Conservation (phyloP, 1,140 invertebrate species). For the Phymastichus coffea region DNA sequence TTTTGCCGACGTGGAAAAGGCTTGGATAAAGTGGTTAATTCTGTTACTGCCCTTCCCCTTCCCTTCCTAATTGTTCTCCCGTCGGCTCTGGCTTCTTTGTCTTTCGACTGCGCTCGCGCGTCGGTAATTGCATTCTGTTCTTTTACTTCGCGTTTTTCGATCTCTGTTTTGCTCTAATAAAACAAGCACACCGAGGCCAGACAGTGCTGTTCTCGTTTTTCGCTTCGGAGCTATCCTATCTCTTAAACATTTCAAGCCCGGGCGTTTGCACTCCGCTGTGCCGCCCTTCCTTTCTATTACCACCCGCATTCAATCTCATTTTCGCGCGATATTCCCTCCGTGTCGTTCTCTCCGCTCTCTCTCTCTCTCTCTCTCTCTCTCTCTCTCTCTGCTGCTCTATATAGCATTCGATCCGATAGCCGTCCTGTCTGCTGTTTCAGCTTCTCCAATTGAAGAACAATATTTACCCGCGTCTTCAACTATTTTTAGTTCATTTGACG, state of each 20-base stretch:
- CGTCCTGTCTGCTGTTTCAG: no score
- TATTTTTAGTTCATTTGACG: no score
- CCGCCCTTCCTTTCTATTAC: neutral
- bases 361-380: neutral
- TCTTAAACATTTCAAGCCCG: slow-evolving; percentile 11
- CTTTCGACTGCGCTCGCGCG: neutral
- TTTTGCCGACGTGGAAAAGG: slow-evolving; percentile 13
- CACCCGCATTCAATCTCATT: slow-evolving; percentile 4
- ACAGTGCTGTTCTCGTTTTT: neutral
- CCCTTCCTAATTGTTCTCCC: slow-evolving; percentile 19
- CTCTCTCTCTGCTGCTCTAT: neutral
- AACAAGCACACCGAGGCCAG: no score
- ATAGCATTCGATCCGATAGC: no score
- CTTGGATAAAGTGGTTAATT: slow-evolving; percentile 16
- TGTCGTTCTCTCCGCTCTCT: neutral
- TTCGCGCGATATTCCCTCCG: neutral
- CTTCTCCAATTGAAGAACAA: no score
- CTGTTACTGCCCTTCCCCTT: neutral
- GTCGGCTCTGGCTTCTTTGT: slow-evolving; percentile 12
- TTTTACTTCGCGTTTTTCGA: neutral
- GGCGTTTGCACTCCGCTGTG: slow-evolving; percentile 1
- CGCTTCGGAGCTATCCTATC: neutral
- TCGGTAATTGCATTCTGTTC: slow-evolving; percentile 16
- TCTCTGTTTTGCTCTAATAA: neutral
- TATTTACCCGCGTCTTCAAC: no score